Conservation (phyloP, 1,140 invertebrate species). For the Anastatus disparis region DNA sequence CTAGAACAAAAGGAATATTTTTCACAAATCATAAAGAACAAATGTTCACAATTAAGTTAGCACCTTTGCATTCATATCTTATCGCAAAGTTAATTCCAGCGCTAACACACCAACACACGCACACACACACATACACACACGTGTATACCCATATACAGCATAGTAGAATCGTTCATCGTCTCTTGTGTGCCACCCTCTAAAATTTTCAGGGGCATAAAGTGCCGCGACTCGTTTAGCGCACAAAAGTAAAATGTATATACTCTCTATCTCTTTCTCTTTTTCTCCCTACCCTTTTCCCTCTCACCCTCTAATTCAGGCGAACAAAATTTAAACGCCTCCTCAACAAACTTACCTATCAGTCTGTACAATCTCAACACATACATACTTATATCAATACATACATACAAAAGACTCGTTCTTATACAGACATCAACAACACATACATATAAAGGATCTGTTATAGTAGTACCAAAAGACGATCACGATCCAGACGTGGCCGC, state of each 20-base stretch:
- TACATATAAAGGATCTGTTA: too few relatives aligned
- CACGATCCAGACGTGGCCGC: too few relatives aligned
- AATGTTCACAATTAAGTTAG: not conserved
- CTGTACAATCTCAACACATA: too few relatives aligned
- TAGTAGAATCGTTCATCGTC: too few relatives aligned
- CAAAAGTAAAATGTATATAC: constrained; percentile 7
- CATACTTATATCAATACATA: too few relatives aligned
- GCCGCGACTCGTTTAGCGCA: constrained; percentile 36
- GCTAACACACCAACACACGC: not conserved
- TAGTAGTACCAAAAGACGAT: too few relatives aligned
- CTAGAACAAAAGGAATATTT: too few relatives aligned
- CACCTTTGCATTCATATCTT: not conserved
- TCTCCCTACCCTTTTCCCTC: not conserved
- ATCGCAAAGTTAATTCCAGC: constrained; percentile 18
- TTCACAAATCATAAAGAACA: too few relatives aligned
- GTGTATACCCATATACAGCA: too few relatives aligned
- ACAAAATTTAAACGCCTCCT: constrained; percentile 34
- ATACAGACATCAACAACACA: too few relatives aligned
- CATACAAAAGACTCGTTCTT: too few relatives aligned
- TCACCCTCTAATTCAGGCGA: constrained; percentile 16
- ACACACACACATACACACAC: too few relatives aligned
- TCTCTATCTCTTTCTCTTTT: not conserved
- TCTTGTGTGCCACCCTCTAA: not conserved
- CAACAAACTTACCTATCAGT: not conserved
- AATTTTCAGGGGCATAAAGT: constrained; percentile 36